Percentiles rank a stretch among this genome's conserved stretches.
phyloP scores from a whole-genome alignment of 1,140 invertebrate genomes.

The Hyphantria cunea region DNA sequence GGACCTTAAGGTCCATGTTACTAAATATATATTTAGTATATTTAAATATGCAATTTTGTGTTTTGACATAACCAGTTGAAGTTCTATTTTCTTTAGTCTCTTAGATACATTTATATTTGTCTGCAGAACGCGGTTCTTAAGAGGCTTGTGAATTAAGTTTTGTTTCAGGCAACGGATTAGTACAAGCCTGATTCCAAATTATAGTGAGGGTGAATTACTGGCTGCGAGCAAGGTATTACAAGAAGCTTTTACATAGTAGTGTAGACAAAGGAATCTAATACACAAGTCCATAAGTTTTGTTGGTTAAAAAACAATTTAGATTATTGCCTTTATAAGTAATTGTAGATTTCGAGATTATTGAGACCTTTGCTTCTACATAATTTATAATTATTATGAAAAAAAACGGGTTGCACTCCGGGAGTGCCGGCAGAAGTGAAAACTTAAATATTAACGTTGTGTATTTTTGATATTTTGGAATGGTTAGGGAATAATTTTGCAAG shows the following conservation, averaged over 20 bases:
- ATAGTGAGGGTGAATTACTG: conserved; percentile 47
- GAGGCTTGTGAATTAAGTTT: conserved; percentile 22
- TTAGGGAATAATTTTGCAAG: too few species aligned
- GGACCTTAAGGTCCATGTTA: too few species aligned
- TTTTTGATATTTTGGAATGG: too few species aligned
- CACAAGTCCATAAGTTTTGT: not conserved
- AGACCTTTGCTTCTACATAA: too few species aligned
- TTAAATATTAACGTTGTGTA: too few species aligned
- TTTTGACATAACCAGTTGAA: conserved; percentile 16
- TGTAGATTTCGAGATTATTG: too few species aligned
- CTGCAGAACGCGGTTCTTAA: conserved; percentile 19
- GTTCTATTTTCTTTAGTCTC: not conserved
- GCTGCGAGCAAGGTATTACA: conserved; percentile 56
- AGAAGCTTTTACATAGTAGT: conserved; percentile 10
- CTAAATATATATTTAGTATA: too few species aligned
- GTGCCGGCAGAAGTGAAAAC: too few species aligned
- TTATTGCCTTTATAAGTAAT: too few species aligned
- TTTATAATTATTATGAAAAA: too few species aligned
- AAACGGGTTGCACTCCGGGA: too few species aligned
- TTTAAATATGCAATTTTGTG: conserved; percentile 26
- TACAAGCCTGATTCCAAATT: conserved; percentile 33
- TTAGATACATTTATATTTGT: conserved; percentile 29
- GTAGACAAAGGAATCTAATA: conserved; percentile 4
- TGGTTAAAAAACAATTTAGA: not conserved
- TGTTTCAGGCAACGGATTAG: conserved; percentile 24